A percentile compares a stretch with the other conserved stretches of the same genome.
Evolutionary conservation across 2,797 vertebrate species (phyloP).

Genomic region (Paguma larvata): DNA sequence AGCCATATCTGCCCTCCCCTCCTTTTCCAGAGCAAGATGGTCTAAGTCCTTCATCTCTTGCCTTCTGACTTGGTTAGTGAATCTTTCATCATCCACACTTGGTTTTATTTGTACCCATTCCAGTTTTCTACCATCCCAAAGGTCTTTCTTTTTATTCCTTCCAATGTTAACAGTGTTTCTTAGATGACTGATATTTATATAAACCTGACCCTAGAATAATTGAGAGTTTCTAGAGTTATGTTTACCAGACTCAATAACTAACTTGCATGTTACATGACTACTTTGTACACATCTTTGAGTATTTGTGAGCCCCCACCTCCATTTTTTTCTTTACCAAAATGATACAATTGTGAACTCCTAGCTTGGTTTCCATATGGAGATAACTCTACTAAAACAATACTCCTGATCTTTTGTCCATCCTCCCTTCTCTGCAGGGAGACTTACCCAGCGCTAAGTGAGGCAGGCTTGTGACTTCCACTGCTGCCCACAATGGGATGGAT

Average conservation of each 20-base stretch:
- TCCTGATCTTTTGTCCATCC: not conserved
- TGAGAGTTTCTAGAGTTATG: not conserved
- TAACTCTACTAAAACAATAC: not conserved
- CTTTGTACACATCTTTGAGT: not conserved
- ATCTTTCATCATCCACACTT: not conserved
- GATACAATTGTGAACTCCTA: not conserved
- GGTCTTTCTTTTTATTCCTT: not conserved
- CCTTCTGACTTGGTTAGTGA: not conserved
- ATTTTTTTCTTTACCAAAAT: not conserved
- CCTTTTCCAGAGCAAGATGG: not conserved
- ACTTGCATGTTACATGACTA: not conserved
- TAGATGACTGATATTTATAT: not conserved
- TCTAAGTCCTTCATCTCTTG: not conserved
- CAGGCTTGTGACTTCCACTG: not conserved
- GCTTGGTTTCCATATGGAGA: not conserved
- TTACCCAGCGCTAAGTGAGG: not conserved
- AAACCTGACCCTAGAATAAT: not conserved
- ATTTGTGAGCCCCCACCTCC: not conserved
- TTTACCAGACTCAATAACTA: not conserved
- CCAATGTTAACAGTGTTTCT: not conserved
- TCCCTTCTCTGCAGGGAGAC: not conserved
- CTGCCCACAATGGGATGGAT: fast-evolving
- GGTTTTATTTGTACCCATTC: not conserved
- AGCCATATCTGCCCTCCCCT: not conserved
- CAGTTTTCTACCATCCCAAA: not conserved